Evolutionary conservation across 2,113 vertebrate genomes (phyloP), one percentile per base, ranked within the genome.

Genomic region (Semicossyphus pulcher): DNA sequence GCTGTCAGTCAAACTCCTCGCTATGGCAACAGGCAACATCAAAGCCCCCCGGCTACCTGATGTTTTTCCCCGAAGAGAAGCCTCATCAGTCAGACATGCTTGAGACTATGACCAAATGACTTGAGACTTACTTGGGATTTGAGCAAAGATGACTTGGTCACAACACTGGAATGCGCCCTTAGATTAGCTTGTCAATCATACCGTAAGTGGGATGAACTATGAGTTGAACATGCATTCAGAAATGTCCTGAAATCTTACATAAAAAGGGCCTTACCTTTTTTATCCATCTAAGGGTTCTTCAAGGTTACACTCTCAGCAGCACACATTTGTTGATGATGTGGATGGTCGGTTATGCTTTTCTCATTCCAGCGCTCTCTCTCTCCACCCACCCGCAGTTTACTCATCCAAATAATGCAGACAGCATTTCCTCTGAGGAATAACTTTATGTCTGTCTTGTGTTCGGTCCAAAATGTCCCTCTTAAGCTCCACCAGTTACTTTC

Each of bases 361-460:
- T 75, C 76, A 84, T 86, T 83, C 41, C 59, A 34, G 26, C 48
- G 41, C 41, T 18, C 41, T 18, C 16, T 23, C 16, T 8, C 26
- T 58, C 54, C 11, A 58, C 47, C 64, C 69, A 48, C 72, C 20
- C 31, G 29, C 61, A 70, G 61, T 67, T 63, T 78, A 57, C 41
- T 72, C 59, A 61, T 88, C 72, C 79, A 89, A 86, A 88, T 86
- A 72, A 81, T 87, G 78, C 70, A 90, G 85, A 90, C 88, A 79
- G 79, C 53, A 45, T 83, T 86, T 87, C 78, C 76, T 73, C 59
- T 37, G 21, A 59, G 58, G 54, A 76, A 48, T 45, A 47, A 68
- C 18, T 66, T 41, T 23, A 21, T 61, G 70, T 81, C 69, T 61
- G 16, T 60, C 59, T 63, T 52, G 34, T 70, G 45, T 72, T 85